These are phyloP conservation scores for Mareca strepera DNA, from an alignment of 2,797 vertebrate species.

Conservation along the genomic window DNA sequence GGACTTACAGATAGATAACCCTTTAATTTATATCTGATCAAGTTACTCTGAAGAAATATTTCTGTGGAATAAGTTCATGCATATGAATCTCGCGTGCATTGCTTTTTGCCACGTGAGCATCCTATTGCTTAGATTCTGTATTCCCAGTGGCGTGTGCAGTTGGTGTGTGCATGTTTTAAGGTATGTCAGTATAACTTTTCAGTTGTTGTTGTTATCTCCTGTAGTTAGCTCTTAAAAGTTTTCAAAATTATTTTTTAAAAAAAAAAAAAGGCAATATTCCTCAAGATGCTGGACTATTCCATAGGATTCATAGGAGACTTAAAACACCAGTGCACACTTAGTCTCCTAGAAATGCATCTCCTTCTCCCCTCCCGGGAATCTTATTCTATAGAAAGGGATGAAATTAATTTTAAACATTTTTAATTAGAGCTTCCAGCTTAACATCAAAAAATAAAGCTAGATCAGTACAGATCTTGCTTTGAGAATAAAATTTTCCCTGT, in stretches of 20 bases:
- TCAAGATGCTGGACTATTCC: not conserved
- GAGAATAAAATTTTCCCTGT: not conserved
- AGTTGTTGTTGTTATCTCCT: not conserved
- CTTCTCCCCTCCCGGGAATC: not conserved
- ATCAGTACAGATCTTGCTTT: not conserved
- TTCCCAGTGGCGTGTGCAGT: accelerated
- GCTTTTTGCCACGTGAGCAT: not conserved
- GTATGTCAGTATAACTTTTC: not conserved
- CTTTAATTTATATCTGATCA: slow-evolving; percentile 42
- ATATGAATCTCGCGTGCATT: not conserved
- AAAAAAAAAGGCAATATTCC: not conserved
- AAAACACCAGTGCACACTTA: not conserved
- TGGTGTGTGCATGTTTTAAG: not conserved
- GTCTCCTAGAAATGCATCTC: not conserved
- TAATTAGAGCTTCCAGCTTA: not conserved
- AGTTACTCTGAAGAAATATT: slow-evolving; percentile 29
- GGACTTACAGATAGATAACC: not conserved
- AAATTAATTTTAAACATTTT: slow-evolving; percentile 5
- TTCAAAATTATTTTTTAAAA: not conserved
- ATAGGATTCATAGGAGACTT: not conserved
- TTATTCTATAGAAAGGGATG: not conserved
- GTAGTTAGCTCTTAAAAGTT: not conserved
- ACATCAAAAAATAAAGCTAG: not conserved
- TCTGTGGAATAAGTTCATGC: not conserved
- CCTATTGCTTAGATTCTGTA: not conserved